Conservation (phyloP, 2,797 vertebrate species). For the Anguilla pacifica region DNA sequence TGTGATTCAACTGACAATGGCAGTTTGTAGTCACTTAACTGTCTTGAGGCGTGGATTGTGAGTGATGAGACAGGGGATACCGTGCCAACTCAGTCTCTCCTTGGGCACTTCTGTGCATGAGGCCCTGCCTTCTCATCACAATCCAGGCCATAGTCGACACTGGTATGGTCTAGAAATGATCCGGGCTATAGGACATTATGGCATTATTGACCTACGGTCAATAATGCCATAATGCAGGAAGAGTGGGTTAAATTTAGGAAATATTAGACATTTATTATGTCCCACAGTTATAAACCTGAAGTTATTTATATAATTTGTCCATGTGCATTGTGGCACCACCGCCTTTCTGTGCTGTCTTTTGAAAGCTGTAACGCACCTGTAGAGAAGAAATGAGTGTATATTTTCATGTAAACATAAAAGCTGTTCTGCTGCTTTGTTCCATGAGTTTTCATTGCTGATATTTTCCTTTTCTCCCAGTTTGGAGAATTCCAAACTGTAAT, state of each 20-base stretch:
- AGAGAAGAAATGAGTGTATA: not conserved
- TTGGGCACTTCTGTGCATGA: not conserved
- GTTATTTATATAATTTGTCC: not conserved
- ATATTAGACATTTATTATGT: not conserved
- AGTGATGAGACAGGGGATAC: not conserved
- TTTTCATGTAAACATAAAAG: not conserved
- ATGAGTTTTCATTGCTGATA: not conserved
- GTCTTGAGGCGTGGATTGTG: not conserved
- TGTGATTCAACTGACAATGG: not conserved
- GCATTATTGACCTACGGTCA: not conserved
- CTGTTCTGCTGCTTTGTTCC: not conserved
- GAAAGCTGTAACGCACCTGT: not conserved
- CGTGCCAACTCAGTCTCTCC: not conserved
- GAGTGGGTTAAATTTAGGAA: not conserved
- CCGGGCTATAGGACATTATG: not conserved
- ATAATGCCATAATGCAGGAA: too few relatives aligned
- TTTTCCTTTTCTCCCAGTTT: slow-evolving; percentile 7
- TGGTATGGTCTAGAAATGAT: not conserved
- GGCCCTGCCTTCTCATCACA: not conserved
- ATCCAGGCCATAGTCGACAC: not conserved
- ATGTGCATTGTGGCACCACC: not conserved
- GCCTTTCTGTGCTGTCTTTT: not conserved
- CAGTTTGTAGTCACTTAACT: not conserved
- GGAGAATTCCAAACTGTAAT: not conserved
- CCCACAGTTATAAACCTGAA: not conserved